These are phyloP conservation scores for Synergus laeviventris DNA, from an alignment of 2,888 invertebrate genomes.

Conservation along the genomic window DNA sequence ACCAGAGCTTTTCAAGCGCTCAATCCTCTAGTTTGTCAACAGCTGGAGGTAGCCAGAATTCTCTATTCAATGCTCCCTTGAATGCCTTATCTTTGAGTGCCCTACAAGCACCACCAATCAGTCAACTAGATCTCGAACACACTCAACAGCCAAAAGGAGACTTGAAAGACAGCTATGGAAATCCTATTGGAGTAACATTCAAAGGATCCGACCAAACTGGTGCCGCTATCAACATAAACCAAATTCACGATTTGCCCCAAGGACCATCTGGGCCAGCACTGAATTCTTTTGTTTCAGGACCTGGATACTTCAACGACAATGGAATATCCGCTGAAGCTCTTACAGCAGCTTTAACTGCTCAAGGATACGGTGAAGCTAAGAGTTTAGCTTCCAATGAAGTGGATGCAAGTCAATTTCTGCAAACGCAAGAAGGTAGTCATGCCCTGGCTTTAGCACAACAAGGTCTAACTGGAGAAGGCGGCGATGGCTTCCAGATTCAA, in stretches of 20 bases:
- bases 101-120: slow-evolving; percentile 58
- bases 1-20: slow-evolving; percentile 41
- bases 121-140: slow-evolving; percentile 64
- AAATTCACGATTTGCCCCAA: slow-evolving; percentile 47
- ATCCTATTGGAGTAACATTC: slow-evolving; percentile 60
- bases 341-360: slow-evolving; percentile 64
- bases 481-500: slow-evolving; percentile 71
- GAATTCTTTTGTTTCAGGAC: slow-evolving; percentile 47
- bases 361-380: slow-evolving; percentile 63
- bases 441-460: slow-evolving; percentile 67
- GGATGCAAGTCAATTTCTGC: slow-evolving; percentile 66
- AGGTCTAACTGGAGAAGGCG: slow-evolving; percentile 60
- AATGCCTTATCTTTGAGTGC: slow-evolving; percentile 37
- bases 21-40: not conserved
- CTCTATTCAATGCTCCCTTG: slow-evolving; percentile 49
- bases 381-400: slow-evolving; percentile 61
- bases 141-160: slow-evolving; percentile 62
- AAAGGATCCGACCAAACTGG: slow-evolving; percentile 50
- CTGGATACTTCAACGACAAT: slow-evolving; percentile 51
- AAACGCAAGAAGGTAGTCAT: slow-evolving; percentile 65
- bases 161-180: slow-evolving; percentile 72
- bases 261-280: slow-evolving; percentile 11
- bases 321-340: slow-evolving; percentile 62
- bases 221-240: slow-evolving; percentile 46
- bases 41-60: slow-evolving; percentile 36